Base-by-base conservation (phyloP, 1,140 invertebrate species). In the Mylabris phalerata region DNA sequence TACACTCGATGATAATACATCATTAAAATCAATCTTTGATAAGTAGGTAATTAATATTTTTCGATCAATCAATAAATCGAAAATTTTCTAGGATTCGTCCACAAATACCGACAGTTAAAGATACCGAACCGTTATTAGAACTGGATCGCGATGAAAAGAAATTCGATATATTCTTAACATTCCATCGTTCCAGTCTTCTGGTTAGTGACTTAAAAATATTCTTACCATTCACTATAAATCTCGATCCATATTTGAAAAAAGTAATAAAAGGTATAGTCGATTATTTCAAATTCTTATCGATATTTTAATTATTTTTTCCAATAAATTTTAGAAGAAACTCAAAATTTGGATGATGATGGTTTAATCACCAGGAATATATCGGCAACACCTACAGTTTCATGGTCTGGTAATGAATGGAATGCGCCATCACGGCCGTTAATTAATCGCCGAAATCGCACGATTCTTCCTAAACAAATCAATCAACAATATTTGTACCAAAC, bases 161-260 rank as follows among this genome's bases (percentile, higher is more conserved):
- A 75, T 80, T 98, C 60, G 93, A 97, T 67, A 89, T 93, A 46
- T 96, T 97, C 73, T 77, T 98, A 9, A 86, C 89, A 40, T 89
- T 92, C 69, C 92, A 95, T 75, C 85, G 90, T 61, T 82, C 84
- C 0, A 86, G 88, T 73, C 76, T 93, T 39, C 79, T 90, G 4
- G 83, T 91, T 6, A 87, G 87, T 50, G 93, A 97, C 73, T 81
- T 98, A 67, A 93, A 94, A 71, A 90, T 96, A 65, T 98, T 98
- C 71, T 75, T 98, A 48, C 95, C 95, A 0, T 98, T 97, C 70
- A 97, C 94, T 9, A 97, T 98, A 56, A 98, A 97, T 75, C 76
- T 98, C 11, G 95, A 98, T 80, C 95, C 95, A 0, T 97, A 95
- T 70, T 85, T 98, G 13, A 89, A 93, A 67, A 97, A 97, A 78